phyloP scores from a whole-genome alignment of 92 coral and sea anemone species.

The Actinernus sp. region DNA sequence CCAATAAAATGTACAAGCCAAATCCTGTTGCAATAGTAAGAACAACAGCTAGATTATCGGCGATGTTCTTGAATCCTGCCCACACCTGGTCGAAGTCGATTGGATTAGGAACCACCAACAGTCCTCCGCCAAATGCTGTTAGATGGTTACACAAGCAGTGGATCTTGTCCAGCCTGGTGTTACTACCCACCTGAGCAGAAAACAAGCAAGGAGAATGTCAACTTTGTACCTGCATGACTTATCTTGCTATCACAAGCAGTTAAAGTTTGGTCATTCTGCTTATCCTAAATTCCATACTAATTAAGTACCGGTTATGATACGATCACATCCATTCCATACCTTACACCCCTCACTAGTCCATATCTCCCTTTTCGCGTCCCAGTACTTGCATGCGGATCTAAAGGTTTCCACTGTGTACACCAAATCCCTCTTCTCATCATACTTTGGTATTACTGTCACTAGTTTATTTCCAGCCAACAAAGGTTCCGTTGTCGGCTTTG shows the following conservation, averaged over 20 bases:
- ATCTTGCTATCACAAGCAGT: too few species aligned
- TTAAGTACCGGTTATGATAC: too few species aligned
- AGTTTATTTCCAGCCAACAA: neutral
- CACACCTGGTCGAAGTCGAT: constrained; percentile 46
- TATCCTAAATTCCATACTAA: too few species aligned
- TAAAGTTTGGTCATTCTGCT: too few species aligned
- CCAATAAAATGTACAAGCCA: constrained; percentile 32
- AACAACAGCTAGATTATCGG: constrained; percentile 55
- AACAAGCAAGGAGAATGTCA: neutral
- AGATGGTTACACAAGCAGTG: constrained; percentile 63
- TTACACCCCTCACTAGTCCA: constrained; percentile 66
- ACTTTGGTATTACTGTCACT: constrained; percentile 26
- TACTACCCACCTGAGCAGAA: constrained; percentile 19
- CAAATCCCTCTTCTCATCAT: constrained; percentile 22
- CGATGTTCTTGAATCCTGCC: constrained; percentile 38
- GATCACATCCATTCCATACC: too few species aligned
- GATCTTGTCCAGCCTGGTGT: constrained; percentile 33
- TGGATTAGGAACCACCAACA: constrained; percentile 62
- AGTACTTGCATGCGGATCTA: constrained; percentile 62
- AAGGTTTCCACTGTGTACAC: constrained; percentile 45
- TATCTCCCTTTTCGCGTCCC: constrained; percentile 48
- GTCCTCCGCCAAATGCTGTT: constrained; percentile 57
- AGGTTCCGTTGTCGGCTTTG: constrained; percentile 21
- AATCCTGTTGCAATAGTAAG: constrained; percentile 39
- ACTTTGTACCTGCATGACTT: too few species aligned